Evolutionary conservation across 2,797 vertebrate species (phyloP).

Genomic region (Sphenodon punctatus): DNA sequence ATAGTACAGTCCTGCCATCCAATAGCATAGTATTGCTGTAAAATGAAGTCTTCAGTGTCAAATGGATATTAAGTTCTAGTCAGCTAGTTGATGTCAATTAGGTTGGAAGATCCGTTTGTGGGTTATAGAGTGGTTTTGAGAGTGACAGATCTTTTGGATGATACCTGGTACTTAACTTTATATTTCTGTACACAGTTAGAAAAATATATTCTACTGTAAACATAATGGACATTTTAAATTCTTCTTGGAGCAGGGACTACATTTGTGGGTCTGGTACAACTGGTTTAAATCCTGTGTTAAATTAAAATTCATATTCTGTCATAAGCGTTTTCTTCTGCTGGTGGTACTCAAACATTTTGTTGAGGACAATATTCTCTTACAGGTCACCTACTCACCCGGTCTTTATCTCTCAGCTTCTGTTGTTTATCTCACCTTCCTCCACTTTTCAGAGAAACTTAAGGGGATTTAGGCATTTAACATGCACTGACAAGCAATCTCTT

Average conservation of each 20-base stretch:
- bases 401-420: background rate
- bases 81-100: background rate
- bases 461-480: background rate
- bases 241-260: background rate
- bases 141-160: background rate
- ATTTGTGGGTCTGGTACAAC: background rate
- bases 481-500: no score
- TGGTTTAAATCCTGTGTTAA: background rate
- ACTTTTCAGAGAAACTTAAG: background rate
- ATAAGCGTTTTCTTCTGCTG: background rate
- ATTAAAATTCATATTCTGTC: background rate
- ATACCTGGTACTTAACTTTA: background rate
- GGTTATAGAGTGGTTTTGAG: constrained; percentile 10
- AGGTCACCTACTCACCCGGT: background rate
- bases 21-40: background rate
- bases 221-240: background rate
- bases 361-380: background rate
- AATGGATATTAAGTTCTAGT: background rate
- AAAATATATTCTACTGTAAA: background rate
- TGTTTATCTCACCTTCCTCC: background rate
- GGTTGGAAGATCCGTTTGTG: background rate
- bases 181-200: background rate
- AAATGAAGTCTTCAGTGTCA: background rate
- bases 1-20: background rate
- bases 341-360: background rate